phyloP scores from a whole-genome alignment of 2,797 vertebrate genomes.

The Hafferia zeledoni region DNA sequence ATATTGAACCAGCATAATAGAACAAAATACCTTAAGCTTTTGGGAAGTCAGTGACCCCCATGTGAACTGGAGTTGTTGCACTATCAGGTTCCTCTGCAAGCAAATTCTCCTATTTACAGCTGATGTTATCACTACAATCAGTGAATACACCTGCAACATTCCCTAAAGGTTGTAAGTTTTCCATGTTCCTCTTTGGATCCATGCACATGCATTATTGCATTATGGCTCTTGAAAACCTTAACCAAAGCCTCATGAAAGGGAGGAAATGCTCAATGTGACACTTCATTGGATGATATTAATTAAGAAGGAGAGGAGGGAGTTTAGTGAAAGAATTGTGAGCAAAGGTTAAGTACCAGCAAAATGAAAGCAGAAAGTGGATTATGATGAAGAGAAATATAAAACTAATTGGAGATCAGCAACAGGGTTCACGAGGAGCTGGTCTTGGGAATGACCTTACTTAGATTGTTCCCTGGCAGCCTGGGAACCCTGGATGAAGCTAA shows the following conservation, averaged over 20 bases:
- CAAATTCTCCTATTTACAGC: not conserved
- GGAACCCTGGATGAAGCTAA: not conserved
- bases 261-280: not conserved
- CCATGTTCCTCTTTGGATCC: not conserved
- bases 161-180: not conserved
- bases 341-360: conserved; percentile 10
- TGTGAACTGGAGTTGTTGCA: not conserved
- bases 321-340: not conserved
- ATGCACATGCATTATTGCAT: not conserved
- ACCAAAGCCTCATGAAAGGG: not conserved
- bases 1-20: not conserved
- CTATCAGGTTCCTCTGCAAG: not conserved
- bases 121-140: not conserved
- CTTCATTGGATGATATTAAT: conserved; percentile 15
- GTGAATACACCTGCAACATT: not conserved
- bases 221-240: not conserved
- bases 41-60: not conserved
- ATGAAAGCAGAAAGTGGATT: conserved; percentile 8
- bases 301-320: conserved; percentile 15
- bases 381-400: not conserved
- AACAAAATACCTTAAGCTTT: not conserved
- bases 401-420: conserved; percentile 29
- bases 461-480: not conserved
- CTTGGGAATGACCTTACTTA: not conserved
- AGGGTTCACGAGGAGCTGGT: not conserved